Percentiles rank a stretch among this genome's conserved stretches.
Evolutionary conservation across 92 coral and sea anemone genomes (phyloP).

Genomic region (Hydrozoanthus gracilis): DNA sequence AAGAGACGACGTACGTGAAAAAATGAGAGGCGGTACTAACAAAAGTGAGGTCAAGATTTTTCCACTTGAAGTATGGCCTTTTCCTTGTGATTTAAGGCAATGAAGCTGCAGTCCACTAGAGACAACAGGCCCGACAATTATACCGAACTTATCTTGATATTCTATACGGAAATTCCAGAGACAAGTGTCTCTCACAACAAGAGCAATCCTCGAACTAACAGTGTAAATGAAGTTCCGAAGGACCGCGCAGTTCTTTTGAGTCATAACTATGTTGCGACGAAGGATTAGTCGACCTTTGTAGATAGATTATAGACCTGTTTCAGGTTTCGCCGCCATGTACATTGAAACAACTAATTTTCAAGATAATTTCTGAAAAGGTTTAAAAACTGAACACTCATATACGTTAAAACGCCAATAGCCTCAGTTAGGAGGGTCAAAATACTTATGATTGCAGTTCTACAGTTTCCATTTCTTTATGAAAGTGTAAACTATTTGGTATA

Average conservation of each 20-base stretch:
- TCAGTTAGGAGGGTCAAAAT: no score
- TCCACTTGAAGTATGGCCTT: background rate
- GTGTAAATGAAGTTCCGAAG: background rate
- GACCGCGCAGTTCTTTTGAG: background rate
- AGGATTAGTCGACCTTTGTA: no score
- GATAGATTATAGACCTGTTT: no score
- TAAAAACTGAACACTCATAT: no score
- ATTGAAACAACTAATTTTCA: no score
- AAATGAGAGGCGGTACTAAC: background rate
- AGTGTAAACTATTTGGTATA: no score
- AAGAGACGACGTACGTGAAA: background rate
- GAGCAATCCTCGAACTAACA: background rate
- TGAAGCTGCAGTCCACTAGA: slow-evolving; percentile 1
- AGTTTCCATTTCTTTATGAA: no score
- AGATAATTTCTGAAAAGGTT: no score
- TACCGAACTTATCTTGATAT: slow-evolving; percentile 19
- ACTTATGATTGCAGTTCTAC: no score
- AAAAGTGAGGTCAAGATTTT: slow-evolving; percentile 33
- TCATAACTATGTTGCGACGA: background rate
- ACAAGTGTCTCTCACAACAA: slow-evolving; percentile 18
- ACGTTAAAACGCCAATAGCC: no score
- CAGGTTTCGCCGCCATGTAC: no score
- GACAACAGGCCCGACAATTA: slow-evolving; percentile 13
- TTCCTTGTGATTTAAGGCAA: background rate
- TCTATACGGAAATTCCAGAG: slow-evolving; percentile 28